Conservation (phyloP, 2,113 vertebrate genomes). For the Herpetotheres cachinnans region DNA sequence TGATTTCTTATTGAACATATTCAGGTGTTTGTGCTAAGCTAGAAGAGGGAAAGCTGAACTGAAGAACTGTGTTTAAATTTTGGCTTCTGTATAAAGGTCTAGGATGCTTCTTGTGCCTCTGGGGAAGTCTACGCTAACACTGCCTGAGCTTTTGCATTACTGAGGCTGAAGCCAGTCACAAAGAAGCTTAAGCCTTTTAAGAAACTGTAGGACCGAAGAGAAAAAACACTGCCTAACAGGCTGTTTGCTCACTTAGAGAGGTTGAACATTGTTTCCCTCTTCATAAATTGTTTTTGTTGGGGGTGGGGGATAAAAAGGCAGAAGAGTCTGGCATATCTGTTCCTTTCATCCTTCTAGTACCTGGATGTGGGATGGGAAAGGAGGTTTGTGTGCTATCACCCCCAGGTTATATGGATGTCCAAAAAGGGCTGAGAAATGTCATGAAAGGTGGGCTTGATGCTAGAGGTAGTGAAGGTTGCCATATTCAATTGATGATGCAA, state of each 20-base stretch:
- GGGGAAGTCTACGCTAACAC: not conserved
- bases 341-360: not conserved
- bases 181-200: not conserved
- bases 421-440: not conserved
- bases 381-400: not conserved
- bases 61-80: not conserved
- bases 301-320: accelerated
- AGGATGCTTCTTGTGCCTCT: not conserved
- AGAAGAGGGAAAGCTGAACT: not conserved
- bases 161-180: not conserved
- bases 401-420: not conserved
- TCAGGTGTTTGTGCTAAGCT: not conserved
- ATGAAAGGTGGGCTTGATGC: not conserved
- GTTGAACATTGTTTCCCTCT: not conserved
- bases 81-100: not conserved
- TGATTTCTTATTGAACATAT: not conserved
- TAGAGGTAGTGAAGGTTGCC: not conserved
- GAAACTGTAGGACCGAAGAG: not conserved
- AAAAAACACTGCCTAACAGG: not conserved
- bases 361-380: not conserved
- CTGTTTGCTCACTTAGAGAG: not conserved
- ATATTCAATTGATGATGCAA: not conserved
- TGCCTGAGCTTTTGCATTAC: not conserved
- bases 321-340: not conserved
- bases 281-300: not conserved